Evolutionary conservation across 2,113 vertebrate genomes (phyloP).

Genomic region (Marmota monax): DNA sequence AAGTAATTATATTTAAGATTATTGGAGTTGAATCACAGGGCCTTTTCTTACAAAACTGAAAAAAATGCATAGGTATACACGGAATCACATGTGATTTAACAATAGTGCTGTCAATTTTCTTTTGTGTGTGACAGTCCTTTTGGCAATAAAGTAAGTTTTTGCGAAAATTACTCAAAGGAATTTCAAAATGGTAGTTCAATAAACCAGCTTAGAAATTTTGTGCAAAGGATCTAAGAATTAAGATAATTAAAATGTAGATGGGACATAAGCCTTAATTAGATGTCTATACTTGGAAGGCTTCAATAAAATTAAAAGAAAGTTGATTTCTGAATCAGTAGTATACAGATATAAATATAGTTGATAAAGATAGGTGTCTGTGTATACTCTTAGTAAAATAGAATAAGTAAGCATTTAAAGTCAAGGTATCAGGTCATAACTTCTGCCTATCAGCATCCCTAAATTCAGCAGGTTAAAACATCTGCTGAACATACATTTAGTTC

Average conservation of each 20-base stretch:
- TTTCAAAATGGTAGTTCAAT: neutral
- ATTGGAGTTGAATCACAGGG: neutral
- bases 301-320: neutral
- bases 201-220: neutral
- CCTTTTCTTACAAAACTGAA: neutral
- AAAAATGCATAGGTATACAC: accelerated
- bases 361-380: too few relatives aligned
- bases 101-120: neutral
- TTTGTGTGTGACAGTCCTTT: neutral
- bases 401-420: neutral
- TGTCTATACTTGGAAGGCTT: neutral
- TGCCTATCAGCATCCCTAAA: neutral
- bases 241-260: neutral
- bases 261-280: neutral
- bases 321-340: neutral
- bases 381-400: neutral
- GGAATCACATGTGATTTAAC: neutral
- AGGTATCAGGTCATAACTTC: neutral
- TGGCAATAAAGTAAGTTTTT: neutral
- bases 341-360: neutral
- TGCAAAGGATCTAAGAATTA: neutral
- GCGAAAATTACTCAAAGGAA: neutral
- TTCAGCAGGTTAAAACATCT: neutral
- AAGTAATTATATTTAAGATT: neutral
- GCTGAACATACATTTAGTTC: neutral